Conservation (phyloP, 2,113 vertebrate species). For the Pan troglodytes region NHGRI_mPanTro3-v2.1_pri NC_072403.2:134554501-134555000, state of each 20-base stretch:
- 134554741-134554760: neutral
- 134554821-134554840: neutral
- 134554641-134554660: neutral
- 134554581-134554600: constrained; percentile 28
- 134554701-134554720: neutral
- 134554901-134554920: neutral
- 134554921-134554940: neutral
- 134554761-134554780: neutral
- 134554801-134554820: neutral
- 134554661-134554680: neutral
- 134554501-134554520: constrained; percentile 30
- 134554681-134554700: neutral
- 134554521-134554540: neutral
- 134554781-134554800: neutral
- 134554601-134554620: neutral
- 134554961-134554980: neutral
- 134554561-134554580: neutral
- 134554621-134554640: neutral
- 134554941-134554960: neutral
- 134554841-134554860: neutral
- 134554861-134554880: neutral
- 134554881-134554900: neutral
- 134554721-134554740: neutral
- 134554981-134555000: neutral
- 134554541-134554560: neutral